Conservation (phyloP, 2,797 vertebrate species). For the Tokudaia tokunoshimensis region DNA sequence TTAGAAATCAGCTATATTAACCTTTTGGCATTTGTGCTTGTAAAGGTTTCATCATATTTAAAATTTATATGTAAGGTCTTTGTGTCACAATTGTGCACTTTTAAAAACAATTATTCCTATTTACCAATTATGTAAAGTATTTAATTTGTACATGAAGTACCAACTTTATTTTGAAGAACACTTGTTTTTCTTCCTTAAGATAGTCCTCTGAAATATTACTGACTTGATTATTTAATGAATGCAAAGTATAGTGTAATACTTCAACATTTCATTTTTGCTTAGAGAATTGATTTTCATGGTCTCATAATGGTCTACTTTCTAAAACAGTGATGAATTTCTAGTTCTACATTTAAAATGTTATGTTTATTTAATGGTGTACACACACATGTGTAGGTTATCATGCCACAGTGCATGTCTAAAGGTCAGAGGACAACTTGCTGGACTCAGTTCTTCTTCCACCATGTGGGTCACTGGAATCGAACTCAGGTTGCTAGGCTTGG, state of each 20-base stretch:
- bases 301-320: conserved; percentile 36
- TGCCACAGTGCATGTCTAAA: background rate
- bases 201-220: conserved; percentile 50
- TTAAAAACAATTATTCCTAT: conserved; percentile 48
- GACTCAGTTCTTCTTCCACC: background rate
- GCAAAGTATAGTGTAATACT: conserved; percentile 44
- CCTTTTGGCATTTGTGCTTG: conserved; percentile 42
- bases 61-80: conserved; percentile 53
- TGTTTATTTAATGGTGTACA: too few relatives aligned
- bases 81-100: conserved; percentile 32
- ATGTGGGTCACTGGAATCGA: background rate
- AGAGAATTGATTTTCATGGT: conserved; percentile 51
- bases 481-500: background rate
- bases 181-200: conserved; percentile 50
- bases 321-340: conserved; percentile 42
- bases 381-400: too few relatives aligned
- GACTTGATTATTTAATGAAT: conserved; percentile 70
- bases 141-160: conserved; percentile 66
- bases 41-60: conserved; percentile 45
- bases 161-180: conserved; percentile 68
- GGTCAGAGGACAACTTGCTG: background rate
- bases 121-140: conserved; percentile 59
- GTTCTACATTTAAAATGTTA: background rate
- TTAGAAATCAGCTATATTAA: background rate
- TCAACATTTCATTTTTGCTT: conserved; percentile 61